A percentile compares a stretch with the other conserved stretches of the same genome.
phyloP scores from a whole-genome alignment of 2,888 invertebrate species.

The Eupithecia pulchellata region DNA sequence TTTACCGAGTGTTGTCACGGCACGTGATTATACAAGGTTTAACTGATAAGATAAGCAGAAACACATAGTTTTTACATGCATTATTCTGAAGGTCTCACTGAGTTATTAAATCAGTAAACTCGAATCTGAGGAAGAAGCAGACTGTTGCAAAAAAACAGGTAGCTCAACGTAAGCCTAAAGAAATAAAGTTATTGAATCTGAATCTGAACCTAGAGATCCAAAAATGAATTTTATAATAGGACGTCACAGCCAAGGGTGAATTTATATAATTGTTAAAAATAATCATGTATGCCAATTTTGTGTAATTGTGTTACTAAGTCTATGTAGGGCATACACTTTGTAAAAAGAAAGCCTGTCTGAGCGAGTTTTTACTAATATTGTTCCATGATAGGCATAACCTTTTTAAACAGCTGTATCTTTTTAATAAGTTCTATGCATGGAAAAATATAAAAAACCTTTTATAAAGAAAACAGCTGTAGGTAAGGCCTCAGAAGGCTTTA shows the following conservation, averaged over 20 bases:
- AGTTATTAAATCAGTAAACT: background rate
- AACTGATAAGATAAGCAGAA: conserved; percentile 40
- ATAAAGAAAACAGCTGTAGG: too few species aligned
- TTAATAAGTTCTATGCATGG: too few species aligned
- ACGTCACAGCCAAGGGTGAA: background rate
- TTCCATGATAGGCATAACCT: background rate
- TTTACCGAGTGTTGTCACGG: background rate
- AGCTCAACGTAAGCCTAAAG: too few species aligned
- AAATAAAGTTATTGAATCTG: too few species aligned
- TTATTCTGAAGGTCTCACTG: conserved; percentile 18
- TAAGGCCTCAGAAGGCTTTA: too few species aligned
- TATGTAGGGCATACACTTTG: background rate
- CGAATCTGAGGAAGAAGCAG: background rate
- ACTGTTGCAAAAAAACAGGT: too few species aligned
- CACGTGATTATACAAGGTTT: conserved; percentile 39
- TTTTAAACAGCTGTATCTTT: background rate
- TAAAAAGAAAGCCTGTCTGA: background rate
- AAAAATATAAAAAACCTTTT: too few species aligned
- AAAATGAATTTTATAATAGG: background rate
- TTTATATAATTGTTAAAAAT: too few species aligned
- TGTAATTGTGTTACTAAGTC: too few species aligned
- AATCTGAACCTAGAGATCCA: too few species aligned
- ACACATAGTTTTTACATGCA: conserved; percentile 19
- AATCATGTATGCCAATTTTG: too few species aligned
- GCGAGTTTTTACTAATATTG: background rate